These are phyloP conservation scores for Eupelmus urozonus DNA, from an alignment of 2,888 invertebrate species.

Conservation along the genomic window DNA sequence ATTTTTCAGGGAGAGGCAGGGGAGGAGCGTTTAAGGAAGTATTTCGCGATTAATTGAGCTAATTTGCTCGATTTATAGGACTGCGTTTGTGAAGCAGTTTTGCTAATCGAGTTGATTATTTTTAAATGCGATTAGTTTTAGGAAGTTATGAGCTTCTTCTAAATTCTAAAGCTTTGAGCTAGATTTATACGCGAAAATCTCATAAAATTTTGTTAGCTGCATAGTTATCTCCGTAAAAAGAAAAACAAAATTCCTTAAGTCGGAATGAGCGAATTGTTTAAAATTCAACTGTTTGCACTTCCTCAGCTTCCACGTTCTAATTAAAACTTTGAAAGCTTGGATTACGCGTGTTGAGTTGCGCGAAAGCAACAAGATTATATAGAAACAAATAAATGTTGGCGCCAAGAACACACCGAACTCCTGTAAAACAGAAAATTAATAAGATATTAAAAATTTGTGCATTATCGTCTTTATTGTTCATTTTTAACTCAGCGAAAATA, in stretches of 20 bases:
- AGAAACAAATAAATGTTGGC: neutral
- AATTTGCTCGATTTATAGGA: too few species aligned
- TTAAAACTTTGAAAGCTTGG: constrained; percentile 37
- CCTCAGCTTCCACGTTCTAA: constrained; percentile 20
- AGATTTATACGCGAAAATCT: too few species aligned
- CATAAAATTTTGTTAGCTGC: too few species aligned
- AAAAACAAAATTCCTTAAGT: neutral
- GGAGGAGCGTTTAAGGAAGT: too few species aligned
- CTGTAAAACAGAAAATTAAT: neutral
- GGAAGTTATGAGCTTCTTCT: too few species aligned
- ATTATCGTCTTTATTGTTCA: neutral
- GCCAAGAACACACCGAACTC: neutral
- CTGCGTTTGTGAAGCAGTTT: too few species aligned
- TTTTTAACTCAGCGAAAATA: neutral
- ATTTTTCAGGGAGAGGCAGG: neutral
- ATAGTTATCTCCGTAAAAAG: too few species aligned
- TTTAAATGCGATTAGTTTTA: too few species aligned
- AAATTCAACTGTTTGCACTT: constrained; percentile 5
- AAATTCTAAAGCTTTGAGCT: too few species aligned
- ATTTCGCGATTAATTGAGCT: too few species aligned
- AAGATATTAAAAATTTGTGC: neutral
- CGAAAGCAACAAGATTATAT: constrained; percentile 26
- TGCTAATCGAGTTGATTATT: too few species aligned
- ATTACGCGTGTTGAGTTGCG: constrained; percentile 9
- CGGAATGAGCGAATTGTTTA: neutral